A percentile compares a stretch with the other conserved stretches of the same genome.
Conservation (phyloP, 2,888 invertebrate species). For the Dyspetes luteomarginatus region DNA sequence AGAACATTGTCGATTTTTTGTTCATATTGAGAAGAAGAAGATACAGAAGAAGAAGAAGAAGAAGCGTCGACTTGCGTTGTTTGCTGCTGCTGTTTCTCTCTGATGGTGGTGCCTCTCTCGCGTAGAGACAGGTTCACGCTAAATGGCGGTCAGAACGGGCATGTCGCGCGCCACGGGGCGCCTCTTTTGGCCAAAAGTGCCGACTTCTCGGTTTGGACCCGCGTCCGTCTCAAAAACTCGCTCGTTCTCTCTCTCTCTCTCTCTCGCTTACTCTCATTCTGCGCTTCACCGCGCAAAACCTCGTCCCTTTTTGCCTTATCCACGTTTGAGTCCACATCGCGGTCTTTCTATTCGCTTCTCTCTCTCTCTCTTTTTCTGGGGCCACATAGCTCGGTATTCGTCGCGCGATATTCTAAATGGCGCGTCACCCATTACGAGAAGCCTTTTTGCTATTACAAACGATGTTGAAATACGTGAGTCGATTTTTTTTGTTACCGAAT, state of each 20-base stretch:
- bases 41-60: conserved; percentile 28
- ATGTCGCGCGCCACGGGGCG: conserved; percentile 82
- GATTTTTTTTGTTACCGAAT: conserved; percentile 60
- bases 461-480: conserved; percentile 40
- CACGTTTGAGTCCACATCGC: conserved; percentile 44
- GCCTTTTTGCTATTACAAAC: conserved; percentile 39
- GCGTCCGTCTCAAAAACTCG: conserved; percentile 49
- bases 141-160: conserved; percentile 81
- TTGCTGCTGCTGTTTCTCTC: conserved; percentile 50
- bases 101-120: conserved; percentile 60
- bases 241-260: conserved; percentile 46
- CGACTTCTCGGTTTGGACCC: conserved; percentile 70
- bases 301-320: conserved; percentile 62
- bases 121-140: conserved; percentile 80
- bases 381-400: conserved; percentile 52
- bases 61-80: conserved; percentile 63
- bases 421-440: conserved; percentile 74
- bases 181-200: conserved; percentile 79
- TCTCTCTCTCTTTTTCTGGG: conserved; percentile 14
- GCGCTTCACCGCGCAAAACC: conserved; percentile 46
- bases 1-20: conserved; percentile 6
- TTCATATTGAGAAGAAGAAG: neutral
- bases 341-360: conserved; percentile 26
- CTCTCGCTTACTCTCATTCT: conserved; percentile 18
- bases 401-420: conserved; percentile 77